Percentiles rank a stretch among this genome's conserved stretches.
phyloP scores from a whole-genome alignment of 2,113 vertebrate species.

The Pterophyllum scalare region DNA sequence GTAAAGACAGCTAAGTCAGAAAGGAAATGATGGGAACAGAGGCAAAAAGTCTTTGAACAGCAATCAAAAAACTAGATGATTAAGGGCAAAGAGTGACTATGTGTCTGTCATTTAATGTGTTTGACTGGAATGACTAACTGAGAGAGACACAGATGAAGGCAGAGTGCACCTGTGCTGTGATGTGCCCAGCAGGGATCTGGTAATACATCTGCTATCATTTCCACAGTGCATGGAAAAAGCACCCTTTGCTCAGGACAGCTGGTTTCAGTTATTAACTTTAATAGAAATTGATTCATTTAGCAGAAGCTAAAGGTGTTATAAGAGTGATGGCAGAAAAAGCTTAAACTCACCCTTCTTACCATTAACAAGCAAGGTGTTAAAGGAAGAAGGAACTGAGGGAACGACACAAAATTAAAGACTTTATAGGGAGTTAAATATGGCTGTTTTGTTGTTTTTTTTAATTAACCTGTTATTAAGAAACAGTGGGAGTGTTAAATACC shows the following conservation, averaged over 20 bases:
- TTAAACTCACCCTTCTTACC: neutral
- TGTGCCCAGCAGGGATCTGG: constrained; percentile 29
- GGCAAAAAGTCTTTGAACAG: neutral
- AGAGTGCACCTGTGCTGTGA: constrained; percentile 17
- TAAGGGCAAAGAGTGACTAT: neutral
- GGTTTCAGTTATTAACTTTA: constrained; percentile 17
- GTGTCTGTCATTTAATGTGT: neutral
- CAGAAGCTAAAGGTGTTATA: constrained; percentile 1
- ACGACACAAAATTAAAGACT: constrained; percentile 2
- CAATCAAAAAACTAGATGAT: neutral
- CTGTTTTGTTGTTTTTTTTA: constrained; percentile 1
- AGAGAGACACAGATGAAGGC: constrained; percentile 27
- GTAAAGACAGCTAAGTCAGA: constrained; percentile 10
- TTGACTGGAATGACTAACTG: constrained; percentile 5
- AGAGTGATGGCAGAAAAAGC: neutral
- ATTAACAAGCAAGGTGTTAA: neutral
- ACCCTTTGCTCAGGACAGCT: constrained; percentile 18
- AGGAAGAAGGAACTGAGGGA: neutral
- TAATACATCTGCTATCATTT: constrained; percentile 29
- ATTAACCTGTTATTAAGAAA: constrained; percentile 1
- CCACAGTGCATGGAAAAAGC: neutral
- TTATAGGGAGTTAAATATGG: neutral
- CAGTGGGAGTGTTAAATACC: constrained; percentile 2
- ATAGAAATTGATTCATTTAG: constrained; percentile 7
- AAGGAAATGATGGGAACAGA: neutral